Conservation (phyloP, 1,140 invertebrate genomes). For the Drosophila sp. region DNA sequence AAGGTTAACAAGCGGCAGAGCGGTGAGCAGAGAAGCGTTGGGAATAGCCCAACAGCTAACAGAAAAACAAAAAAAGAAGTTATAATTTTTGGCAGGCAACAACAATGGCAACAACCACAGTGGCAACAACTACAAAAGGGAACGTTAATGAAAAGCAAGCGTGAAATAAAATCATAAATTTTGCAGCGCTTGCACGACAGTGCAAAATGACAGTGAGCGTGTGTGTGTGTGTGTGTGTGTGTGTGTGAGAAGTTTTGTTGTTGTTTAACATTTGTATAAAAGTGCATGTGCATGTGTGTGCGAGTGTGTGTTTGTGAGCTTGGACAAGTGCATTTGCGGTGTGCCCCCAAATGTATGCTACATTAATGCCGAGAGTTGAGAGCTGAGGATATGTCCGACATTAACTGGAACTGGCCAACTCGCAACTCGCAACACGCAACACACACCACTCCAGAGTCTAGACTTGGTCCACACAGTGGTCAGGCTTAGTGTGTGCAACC, state of each 20-base stretch:
- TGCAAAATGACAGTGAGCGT: conserved; percentile 31
- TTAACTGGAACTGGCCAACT: conserved; percentile 40
- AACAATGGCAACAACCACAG: conserved; percentile 28
- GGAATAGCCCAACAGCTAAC: conserved; percentile 52
- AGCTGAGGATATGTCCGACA: conserved; percentile 37
- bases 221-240: conserved; percentile 12
- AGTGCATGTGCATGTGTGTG: conserved; percentile 26
- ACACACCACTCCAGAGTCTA: conserved; percentile 49
- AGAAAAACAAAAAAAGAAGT: conserved; percentile 55
- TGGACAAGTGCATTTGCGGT: conserved; percentile 75
- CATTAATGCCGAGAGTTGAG: conserved; percentile 66
- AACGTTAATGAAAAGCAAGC: conserved; percentile 83
- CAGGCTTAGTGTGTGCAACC: conserved; percentile 54
- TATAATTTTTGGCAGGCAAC: conserved; percentile 70
- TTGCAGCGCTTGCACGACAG: conserved; percentile 59
- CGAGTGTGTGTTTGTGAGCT: conserved; percentile 31
- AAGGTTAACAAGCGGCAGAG: conserved; percentile 79
- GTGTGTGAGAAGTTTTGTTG: conserved; percentile 33
- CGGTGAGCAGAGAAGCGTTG: conserved; percentile 35
- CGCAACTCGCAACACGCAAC: too few relatives aligned
- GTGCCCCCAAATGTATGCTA: conserved; percentile 68
- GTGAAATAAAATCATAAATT: conserved; percentile 84
- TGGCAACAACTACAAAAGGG: conserved; percentile 37
- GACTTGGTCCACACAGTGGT: conserved; percentile 53
- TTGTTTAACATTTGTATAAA: conserved; percentile 67